These are phyloP conservation scores for Folsomia manolachei DNA, from an alignment of 2,888 invertebrate genomes.

Conservation along the genomic window DNA sequence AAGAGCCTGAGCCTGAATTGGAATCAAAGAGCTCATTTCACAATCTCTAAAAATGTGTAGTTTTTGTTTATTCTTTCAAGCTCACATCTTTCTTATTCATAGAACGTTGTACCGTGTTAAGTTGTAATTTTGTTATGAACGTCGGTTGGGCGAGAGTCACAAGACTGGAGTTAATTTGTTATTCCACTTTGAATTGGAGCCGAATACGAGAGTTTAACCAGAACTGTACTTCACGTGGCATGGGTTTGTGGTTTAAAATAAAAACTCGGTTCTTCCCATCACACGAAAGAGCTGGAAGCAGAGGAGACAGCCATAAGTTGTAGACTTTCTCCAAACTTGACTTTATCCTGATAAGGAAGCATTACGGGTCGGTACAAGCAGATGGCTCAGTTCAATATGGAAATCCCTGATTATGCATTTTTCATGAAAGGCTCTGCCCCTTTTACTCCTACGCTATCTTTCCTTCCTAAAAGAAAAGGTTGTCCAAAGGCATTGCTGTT, in stretches of 20 bases:
- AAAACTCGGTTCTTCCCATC: background rate
- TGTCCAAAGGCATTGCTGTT: too few relatives aligned
- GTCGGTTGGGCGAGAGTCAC: constrained; percentile 3
- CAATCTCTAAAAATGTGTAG: too few relatives aligned
- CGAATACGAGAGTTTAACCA: too few relatives aligned
- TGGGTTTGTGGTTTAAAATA: constrained; percentile 7
- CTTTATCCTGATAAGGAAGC: background rate
- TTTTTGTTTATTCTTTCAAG: too few relatives aligned
- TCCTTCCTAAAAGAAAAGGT: too few relatives aligned
- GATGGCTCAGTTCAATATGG: constrained; percentile 4
- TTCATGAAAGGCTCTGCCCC: constrained; percentile 12
- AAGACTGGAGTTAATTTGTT: constrained; percentile 6
- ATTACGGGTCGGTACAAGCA: constrained; percentile 4
- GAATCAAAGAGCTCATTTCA: too few relatives aligned
- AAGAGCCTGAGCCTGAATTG: too few relatives aligned
- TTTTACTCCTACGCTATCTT: background rate
- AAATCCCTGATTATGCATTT: constrained; percentile 17
- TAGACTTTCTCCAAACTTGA: background rate
- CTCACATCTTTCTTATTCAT: too few relatives aligned
- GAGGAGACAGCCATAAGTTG: background rate
- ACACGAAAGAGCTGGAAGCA: background rate
- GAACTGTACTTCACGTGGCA: background rate
- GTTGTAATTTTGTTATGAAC: background rate
- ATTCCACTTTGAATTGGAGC: background rate
- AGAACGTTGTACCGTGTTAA: background rate